Evolutionary conservation across 2,113 vertebrate genomes (phyloP), one percentile per base, ranked within the genome.

Genomic region (Solea solea): DNA sequence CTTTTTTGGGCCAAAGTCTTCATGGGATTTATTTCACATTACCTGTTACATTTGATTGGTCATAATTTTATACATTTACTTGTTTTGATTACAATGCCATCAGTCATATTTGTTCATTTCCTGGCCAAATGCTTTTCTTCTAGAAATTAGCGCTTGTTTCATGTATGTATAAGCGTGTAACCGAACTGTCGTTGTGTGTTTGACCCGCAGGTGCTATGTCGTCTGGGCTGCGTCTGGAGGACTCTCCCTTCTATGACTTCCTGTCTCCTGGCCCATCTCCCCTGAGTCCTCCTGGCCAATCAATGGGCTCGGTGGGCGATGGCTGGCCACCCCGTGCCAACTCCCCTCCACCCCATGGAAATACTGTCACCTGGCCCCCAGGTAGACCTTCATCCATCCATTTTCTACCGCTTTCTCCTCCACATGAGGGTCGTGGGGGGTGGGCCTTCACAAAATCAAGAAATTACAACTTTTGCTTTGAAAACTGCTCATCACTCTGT

Each of bases 301-400:
- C 91, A 89, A 84, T 92, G 69, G 98, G 96, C 67, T 97, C 97
- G 8, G 95, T 98, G 91, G 97, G 97, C 55, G 97, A 99, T 7
- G 94, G 97, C 94, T 99, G 97, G 98, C 96, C 98, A 10, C 81
- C 88, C 91, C 96, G 97, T 99, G 98, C 97, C 98, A 99, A 99
- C 95, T 98, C 98, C 90, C 97, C 98, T 88, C 97, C 96, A 81
- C 95, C 97, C 90, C 97, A 95, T 62, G 95, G 95, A 94, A 97
- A 96, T 91, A 97, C 95, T 92, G 96, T 97, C 95, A 97, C 96
- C 53, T 99, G 98, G 98, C 86, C 85, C 65, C 89, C 88, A 89
- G 86, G 88, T 90, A 81, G 4, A 16, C 4, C 0, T 0, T n/a
- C 21, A 21, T 21, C 21, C 21, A 21, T 21, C 21, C 21, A 21